Conservation (phyloP, 2,113 vertebrate species). For the Saccopteryx leptura region DNA sequence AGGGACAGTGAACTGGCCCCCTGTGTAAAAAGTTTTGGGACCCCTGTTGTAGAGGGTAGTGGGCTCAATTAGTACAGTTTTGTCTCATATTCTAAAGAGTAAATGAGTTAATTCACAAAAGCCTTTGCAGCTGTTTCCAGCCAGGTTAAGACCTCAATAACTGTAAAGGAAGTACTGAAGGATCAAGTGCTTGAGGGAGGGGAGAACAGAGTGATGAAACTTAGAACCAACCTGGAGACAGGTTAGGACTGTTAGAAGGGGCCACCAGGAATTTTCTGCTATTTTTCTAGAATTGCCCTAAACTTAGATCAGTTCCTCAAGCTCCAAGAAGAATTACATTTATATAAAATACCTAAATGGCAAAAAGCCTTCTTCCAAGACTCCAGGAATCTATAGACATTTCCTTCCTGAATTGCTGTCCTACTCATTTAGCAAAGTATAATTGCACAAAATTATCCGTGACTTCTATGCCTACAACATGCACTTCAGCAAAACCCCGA, state of each 20-base stretch:
- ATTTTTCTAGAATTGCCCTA: neutral
- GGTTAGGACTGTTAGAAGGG: neutral
- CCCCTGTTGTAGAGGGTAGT: neutral
- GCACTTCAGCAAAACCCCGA: constrained; percentile 67
- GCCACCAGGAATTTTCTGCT: neutral
- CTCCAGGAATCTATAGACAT: constrained; percentile 2
- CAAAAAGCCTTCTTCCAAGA: constrained; percentile 44
- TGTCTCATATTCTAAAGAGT: neutral
- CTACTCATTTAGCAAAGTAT: constrained; percentile 61
- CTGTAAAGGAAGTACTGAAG: neutral
- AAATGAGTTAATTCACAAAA: neutral
- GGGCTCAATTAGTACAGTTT: neutral
- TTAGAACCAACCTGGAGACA: neutral
- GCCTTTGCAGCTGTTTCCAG: neutral
- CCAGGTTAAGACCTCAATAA: neutral
- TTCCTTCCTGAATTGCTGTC: constrained; percentile 40
- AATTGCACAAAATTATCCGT: constrained; percentile 66
- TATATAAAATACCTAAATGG: constrained; percentile 59
- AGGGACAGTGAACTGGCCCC: too few relatives aligned
- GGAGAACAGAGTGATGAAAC: neutral
- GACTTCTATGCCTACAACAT: constrained; percentile 19
- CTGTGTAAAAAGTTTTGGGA: too few relatives aligned
- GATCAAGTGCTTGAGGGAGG: neutral
- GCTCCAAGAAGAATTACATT: constrained; percentile 33
- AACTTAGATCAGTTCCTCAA: neutral